A percentile compares a stretch with the other conserved stretches of the same genome.
Evolutionary conservation across 1,140 invertebrate species (phyloP).

Genomic region (Phocides pigmalion): DNA sequence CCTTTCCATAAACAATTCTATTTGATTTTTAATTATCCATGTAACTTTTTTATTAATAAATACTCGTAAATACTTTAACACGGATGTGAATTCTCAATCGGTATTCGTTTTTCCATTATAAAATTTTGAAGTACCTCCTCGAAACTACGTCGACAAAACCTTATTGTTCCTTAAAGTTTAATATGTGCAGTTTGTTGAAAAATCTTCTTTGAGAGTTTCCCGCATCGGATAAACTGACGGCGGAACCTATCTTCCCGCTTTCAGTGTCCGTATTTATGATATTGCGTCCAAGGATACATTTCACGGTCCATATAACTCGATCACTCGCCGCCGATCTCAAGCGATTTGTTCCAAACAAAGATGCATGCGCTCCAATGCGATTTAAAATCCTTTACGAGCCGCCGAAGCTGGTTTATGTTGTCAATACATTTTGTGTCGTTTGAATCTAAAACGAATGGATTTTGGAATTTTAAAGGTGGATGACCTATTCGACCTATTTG

Average conservation of each 20-base stretch:
- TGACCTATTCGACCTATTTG: too few relatives aligned
- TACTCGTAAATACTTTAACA: too few relatives aligned
- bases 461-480: too few relatives aligned
- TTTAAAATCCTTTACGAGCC: slow-evolving; percentile 46
- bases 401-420: slow-evolving; percentile 45
- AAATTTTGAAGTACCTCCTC: background rate
- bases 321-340: slow-evolving; percentile 11
- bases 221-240: slow-evolving; percentile 19
- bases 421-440: slow-evolving; percentile 49
- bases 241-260: slow-evolving; percentile 13
- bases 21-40: too few relatives aligned
- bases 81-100: too few relatives aligned
- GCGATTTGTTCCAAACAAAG: slow-evolving; percentile 38
- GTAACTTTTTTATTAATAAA: too few relatives aligned
- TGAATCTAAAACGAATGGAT: background rate
- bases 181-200: slow-evolving; percentile 9
- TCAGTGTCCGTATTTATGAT: slow-evolving; percentile 26
- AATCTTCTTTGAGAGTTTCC: slow-evolving; percentile 15
- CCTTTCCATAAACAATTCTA: too few relatives aligned
- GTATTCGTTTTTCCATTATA: background rate
- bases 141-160: background rate
- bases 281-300: slow-evolving; percentile 31
- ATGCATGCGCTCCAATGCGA: slow-evolving; percentile 33
- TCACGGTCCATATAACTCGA: slow-evolving; percentile 33
- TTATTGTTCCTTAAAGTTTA: slow-evolving; percentile 1